A percentile compares a stretch with the other conserved stretches of the same genome.
Conservation (phyloP, 1,140 invertebrate species). For the Drosophila sulfurigaster region DNA sequence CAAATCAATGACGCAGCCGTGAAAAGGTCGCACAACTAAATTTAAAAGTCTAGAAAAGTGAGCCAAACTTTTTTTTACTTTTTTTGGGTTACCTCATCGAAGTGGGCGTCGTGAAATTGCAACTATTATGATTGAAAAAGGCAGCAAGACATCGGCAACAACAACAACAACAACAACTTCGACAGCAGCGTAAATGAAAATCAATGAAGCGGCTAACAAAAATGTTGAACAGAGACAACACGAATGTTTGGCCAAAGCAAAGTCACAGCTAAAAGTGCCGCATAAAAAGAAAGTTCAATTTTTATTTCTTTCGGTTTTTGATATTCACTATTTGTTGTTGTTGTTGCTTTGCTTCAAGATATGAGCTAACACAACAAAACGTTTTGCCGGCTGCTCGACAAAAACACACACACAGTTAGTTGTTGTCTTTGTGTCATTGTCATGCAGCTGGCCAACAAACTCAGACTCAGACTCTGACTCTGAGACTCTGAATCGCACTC, state of each 20-base stretch:
- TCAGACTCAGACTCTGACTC: neutral
- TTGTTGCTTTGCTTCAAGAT: slow-evolving; percentile 11
- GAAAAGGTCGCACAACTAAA: slow-evolving; percentile 16
- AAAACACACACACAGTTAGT: neutral
- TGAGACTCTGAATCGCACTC: neutral
- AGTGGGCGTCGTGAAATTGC: slow-evolving; percentile 62
- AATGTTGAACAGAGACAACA: slow-evolving; percentile 37
- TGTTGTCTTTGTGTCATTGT: slow-evolving; percentile 33
- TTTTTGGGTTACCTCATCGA: slow-evolving; percentile 67
- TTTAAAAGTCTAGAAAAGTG: slow-evolving; percentile 41
- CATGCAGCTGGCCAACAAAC: slow-evolving; percentile 12
- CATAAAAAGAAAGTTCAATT: slow-evolving; percentile 77
- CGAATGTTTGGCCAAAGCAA: slow-evolving; percentile 70
- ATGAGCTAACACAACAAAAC: slow-evolving; percentile 28
- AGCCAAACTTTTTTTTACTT: slow-evolving; percentile 14
- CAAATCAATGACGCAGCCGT: slow-evolving; percentile 23
- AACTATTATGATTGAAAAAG: slow-evolving; percentile 59
- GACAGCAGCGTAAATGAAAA: slow-evolving; percentile 65
- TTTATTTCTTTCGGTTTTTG: slow-evolving; percentile 27
- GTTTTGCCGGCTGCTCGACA: slow-evolving; percentile 19
- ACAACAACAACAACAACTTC: neutral
- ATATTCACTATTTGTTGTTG: slow-evolving; percentile 9
- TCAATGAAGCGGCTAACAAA: slow-evolving; percentile 70
- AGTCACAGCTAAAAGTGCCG: slow-evolving; percentile 70
- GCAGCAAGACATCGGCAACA: neutral